Evolutionary conservation across 2,888 invertebrate genomes (phyloP), one percentile per base, ranked within the genome.

Genomic region (Drosophila maculinotata): DNA sequence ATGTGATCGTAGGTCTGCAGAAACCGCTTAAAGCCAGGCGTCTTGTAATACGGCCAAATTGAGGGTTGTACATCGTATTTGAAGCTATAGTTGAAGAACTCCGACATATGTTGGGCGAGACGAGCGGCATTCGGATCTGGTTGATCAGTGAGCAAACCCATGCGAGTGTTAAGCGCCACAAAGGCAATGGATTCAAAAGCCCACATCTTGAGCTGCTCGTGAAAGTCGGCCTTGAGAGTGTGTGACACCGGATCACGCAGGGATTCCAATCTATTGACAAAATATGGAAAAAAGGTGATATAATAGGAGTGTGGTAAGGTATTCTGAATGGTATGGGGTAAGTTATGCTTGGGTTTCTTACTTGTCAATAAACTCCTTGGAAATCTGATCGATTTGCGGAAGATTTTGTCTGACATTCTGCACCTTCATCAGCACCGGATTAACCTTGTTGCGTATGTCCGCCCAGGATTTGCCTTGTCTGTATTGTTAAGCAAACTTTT

Each of bases 401-500:
- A 90, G 52, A 57, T 79, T 87, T 33, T 85, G 84, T 2, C 89
- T 67, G 1, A 90, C 83, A 41, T 79, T 90, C 49, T 89, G 88
- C 2, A 86, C 73, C 47, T 90, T 89, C 88, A 90, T 88, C 33
- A 91, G 53, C 26, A 90, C 79, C 0, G 90, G 91, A 71, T 90
- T 91, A 0, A 90, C 90, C 76, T 94, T 94, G 4, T 93, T 93
- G n/a, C 95, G 92, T 58, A 95, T 92, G 39, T 94, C 92, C 23
- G 94, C 93, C 95, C 95, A 95, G 74, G 93, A 92, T 25, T 93
- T 92, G 0, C 94, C 95, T 90, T 95, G 94, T 17, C 93, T 93
- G 4, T 1, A 10, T 1, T 7, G 3, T 3, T 10, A 1, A 28
- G 25, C 2, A 2, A 25, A 10, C n/a, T n/a, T n/a, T n/a, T n/a